A percentile compares a stretch with the other conserved stretches of the same genome.
Conservation (phyloP, 1,140 invertebrate genomes). For the Stegodyphus dumicola region DNA sequence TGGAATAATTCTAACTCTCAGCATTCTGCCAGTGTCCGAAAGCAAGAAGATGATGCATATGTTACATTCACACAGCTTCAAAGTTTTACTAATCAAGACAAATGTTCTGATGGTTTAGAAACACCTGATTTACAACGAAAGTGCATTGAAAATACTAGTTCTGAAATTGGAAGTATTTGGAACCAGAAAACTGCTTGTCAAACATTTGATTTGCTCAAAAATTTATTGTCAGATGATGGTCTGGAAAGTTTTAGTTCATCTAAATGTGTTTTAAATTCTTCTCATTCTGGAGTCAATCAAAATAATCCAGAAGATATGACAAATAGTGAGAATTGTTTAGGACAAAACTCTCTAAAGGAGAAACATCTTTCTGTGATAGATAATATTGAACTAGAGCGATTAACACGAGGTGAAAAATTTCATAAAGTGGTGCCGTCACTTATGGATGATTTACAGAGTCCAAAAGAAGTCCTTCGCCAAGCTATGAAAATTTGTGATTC, state of each 20-base stretch:
- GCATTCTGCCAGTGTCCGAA: background rate
- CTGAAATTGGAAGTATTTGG: slow-evolving; percentile 54
- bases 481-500: slow-evolving; percentile 52
- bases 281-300: background rate
- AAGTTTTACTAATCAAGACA: background rate
- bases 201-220: slow-evolving; percentile 46
- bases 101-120: background rate
- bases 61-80: background rate
- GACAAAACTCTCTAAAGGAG: slow-evolving; percentile 9
- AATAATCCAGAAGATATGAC: background rate
- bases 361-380: slow-evolving; percentile 55
- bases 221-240: slow-evolving; percentile 47
- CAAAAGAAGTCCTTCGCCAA: slow-evolving; percentile 53
- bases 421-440: slow-evolving; percentile 35
- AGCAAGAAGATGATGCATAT: background rate
- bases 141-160: slow-evolving; percentile 30
- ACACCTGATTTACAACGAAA: slow-evolving; percentile 15
- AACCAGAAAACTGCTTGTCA: slow-evolving; percentile 41
- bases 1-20: slow-evolving; percentile 23
- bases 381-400: slow-evolving; percentile 39
- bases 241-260: slow-evolving; percentile 50
- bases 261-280: slow-evolving; percentile 37
- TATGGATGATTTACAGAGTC: slow-evolving; percentile 53
- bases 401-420: slow-evolving; percentile 21
- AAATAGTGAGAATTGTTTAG: slow-evolving; percentile 18